Percentiles rank a stretch among this genome's conserved stretches.
phyloP scores from a whole-genome alignment of 92 coral and sea anemone species.

The Umimayanthus chanpuru region DNA sequence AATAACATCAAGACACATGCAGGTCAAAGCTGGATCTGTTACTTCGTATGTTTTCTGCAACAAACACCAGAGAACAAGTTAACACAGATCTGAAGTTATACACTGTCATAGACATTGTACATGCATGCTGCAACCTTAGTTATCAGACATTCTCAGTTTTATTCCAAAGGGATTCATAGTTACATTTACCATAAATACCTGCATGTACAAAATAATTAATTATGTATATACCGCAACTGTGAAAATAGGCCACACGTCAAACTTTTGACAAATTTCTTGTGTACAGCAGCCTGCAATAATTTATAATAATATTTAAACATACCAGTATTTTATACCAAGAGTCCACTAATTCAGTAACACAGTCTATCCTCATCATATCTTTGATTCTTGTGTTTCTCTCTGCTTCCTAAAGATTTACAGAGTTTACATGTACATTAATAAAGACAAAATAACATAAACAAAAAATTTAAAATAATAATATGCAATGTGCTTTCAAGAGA shows the following conservation, averaged over 20 bases:
- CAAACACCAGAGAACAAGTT: neutral
- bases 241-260: too few relatives aligned
- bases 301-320: too few relatives aligned
- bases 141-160: too few relatives aligned
- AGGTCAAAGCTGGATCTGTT: conserved; percentile 73
- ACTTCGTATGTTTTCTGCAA: conserved; percentile 80
- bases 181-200: too few relatives aligned
- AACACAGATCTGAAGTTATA: neutral
- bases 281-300: too few relatives aligned
- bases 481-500: too few relatives aligned
- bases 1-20: conserved; percentile 89
- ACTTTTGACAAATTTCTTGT: too few relatives aligned
- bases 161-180: too few relatives aligned
- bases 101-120: neutral
- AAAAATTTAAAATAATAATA: too few relatives aligned
- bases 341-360: conserved; percentile 81
- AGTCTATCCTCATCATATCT: conserved; percentile 90
- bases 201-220: too few relatives aligned
- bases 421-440: neutral
- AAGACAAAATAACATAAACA: neutral
- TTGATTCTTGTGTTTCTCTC: conserved; percentile 85
- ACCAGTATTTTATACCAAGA: conserved; percentile 70
- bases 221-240: too few relatives aligned
- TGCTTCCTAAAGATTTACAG: conserved; percentile 59
- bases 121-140: too few relatives aligned